These are phyloP conservation scores for Pseudolaguvia tuberculata DNA, from an alignment of 2,113 vertebrate genomes.

Conservation along the genomic window DNA sequence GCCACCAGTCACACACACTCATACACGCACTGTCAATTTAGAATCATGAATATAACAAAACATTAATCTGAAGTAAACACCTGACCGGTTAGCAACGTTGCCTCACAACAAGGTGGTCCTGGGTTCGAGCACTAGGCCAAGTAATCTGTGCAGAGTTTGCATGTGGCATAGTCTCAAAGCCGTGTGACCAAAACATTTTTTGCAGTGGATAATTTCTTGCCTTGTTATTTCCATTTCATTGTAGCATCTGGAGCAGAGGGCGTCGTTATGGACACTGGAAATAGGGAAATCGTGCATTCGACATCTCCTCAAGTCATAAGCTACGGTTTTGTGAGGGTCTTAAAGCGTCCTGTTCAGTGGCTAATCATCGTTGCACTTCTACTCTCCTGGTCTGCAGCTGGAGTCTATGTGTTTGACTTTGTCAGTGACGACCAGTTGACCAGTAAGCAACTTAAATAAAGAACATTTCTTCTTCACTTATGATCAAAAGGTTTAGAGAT, in stretches of 20 bases:
- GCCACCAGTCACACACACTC: too few species aligned
- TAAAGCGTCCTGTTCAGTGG: slow-evolving; percentile 87
- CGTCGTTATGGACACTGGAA: slow-evolving; percentile 68
- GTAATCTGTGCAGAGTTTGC: too few species aligned
- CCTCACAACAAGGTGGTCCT: too few species aligned
- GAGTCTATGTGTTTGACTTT: slow-evolving; percentile 91
- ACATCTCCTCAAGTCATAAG: slow-evolving; percentile 68
- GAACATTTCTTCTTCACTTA: too few species aligned
- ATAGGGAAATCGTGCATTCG: slow-evolving; percentile 65
- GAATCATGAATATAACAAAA: not conserved
- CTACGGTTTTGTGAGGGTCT: slow-evolving; percentile 73
- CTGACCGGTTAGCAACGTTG: too few species aligned
- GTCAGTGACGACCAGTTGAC: slow-evolving; percentile 86
- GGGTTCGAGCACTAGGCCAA: too few species aligned
- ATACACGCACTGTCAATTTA: too few species aligned
- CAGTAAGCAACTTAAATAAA: slow-evolving; percentile 66
- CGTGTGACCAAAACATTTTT: not conserved
- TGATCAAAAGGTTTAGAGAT: too few species aligned
- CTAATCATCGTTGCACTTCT: slow-evolving; percentile 83
- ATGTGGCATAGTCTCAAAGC: not conserved
- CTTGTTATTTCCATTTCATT: not conserved
- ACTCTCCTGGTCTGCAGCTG: slow-evolving; percentile 86
- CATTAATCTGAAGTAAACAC: not conserved
- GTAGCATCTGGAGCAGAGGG: slow-evolving; percentile 44
- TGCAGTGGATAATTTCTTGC: too few species aligned